Conservation (phyloP, 64 coral and sea anemone genomes). For the Montipora foliosa region DNA sequence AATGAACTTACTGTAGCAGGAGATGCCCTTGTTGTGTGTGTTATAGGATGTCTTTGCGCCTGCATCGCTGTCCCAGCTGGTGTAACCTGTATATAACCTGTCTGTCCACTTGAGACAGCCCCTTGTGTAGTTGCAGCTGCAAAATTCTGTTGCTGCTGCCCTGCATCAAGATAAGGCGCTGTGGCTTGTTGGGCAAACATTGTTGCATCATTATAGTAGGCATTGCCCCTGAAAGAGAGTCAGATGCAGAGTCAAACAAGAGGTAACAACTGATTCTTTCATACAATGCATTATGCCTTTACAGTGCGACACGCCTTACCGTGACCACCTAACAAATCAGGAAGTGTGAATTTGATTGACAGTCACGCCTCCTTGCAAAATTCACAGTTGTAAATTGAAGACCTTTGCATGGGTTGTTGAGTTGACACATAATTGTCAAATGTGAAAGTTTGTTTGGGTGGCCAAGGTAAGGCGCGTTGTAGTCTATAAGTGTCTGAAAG, state of each 20-base stretch:
- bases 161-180: conserved; percentile 72
- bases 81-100: conserved; percentile 74
- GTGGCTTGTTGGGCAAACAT: conserved; percentile 89
- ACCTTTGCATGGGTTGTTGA: too few relatives aligned
- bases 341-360: too few relatives aligned
- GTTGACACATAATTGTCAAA: too few relatives aligned
- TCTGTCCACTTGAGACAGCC: conserved; percentile 65
- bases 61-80: conserved; percentile 63
- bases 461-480: too few relatives aligned
- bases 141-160: conserved; percentile 76
- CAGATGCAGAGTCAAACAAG: background rate
- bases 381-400: too few relatives aligned
- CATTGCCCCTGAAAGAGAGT: conserved; percentile 53
- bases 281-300: too few relatives aligned
- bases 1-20: conserved; percentile 91
- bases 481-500: too few relatives aligned
- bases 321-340: too few relatives aligned
- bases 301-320: too few relatives aligned
- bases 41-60: conserved; percentile 69
- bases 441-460: too few relatives aligned
- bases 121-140: conserved; percentile 70
- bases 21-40: conserved; percentile 91
- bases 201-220: conserved; percentile 88
- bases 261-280: background rate
- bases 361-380: too few relatives aligned